Percentiles rank a stretch among this genome's conserved stretches.
phyloP scores from a whole-genome alignment of 2,113 vertebrate genomes.

The Cebidichthys violaceus region DNA sequence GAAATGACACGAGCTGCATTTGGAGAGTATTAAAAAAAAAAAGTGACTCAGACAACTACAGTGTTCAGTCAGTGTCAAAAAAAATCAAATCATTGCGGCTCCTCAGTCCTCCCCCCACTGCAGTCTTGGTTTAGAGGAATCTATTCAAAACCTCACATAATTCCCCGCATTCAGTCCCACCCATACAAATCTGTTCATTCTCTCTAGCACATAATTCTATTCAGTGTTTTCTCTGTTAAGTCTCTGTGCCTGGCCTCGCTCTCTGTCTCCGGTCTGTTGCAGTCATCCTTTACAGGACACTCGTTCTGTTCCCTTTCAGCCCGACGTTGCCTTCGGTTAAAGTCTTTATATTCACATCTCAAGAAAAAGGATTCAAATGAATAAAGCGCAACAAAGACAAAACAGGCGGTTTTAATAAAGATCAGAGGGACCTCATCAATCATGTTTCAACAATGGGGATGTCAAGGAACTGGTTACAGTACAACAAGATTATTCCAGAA shows the following conservation, averaged over 20 bases:
- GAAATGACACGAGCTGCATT: constrained; percentile 54
- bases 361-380: constrained; percentile 33
- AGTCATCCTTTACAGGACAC: constrained; percentile 54
- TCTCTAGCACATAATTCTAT: constrained; percentile 58
- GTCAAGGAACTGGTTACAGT: constrained; percentile 14
- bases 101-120: constrained; percentile 5
- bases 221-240: constrained; percentile 54
- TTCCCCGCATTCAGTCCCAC: constrained; percentile 51
- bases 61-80: constrained; percentile 49
- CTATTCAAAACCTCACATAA: constrained; percentile 60
- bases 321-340: constrained; percentile 41
- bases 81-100: constrained; percentile 34
- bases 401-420: constrained; percentile 19
- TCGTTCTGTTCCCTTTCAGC: constrained; percentile 41
- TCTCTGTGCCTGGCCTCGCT: constrained; percentile 52
- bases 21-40: constrained; percentile 17
- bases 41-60: constrained; percentile 34
- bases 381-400: constrained; percentile 22
- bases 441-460: constrained; percentile 27
- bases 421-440: constrained; percentile 35
- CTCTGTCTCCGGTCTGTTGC: constrained; percentile 46
- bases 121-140: constrained; percentile 54
- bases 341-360: constrained; percentile 33
- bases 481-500: constrained; percentile 4
- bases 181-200: constrained; percentile 65